Evolutionary conservation across 2,113 vertebrate genomes (phyloP).

Genomic region (Esox niger): DNA sequence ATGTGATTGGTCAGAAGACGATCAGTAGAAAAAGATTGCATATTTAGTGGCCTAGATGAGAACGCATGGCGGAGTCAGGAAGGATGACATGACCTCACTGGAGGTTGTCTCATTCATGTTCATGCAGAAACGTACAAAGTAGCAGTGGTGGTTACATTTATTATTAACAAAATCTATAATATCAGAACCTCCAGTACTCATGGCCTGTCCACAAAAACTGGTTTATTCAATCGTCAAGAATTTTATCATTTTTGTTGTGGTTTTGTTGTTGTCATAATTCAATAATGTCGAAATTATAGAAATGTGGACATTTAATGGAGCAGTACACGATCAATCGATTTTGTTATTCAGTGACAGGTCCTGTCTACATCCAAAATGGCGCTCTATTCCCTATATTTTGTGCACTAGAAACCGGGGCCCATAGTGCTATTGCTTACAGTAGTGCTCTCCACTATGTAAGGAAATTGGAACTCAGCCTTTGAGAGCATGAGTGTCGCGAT

Average conservation of each 20-base stretch:
- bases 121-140: not conserved
- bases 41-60: not conserved
- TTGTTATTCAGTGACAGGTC: not conserved
- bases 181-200: no score
- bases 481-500: not conserved
- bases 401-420: no score
- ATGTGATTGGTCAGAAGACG: no score
- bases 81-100: not conserved
- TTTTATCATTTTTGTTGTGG: no score
- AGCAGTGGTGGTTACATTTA: not conserved
- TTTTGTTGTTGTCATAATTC: not conserved
- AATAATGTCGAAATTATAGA: not conserved
- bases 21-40: no score
- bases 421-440: no score
- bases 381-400: not conserved
- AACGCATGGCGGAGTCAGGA: not conserved
- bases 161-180: no score
- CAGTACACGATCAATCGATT: slow-evolving; percentile 21
- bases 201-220: no score
- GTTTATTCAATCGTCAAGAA: no score
- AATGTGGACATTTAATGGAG: slow-evolving; percentile 23
- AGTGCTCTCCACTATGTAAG: not conserved
- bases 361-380: not conserved
- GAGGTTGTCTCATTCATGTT: not conserved
- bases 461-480: not conserved